These are phyloP conservation scores for Podocnemis expansa DNA, from an alignment of 2,113 vertebrate genomes.

Conservation along the genomic window DNA sequence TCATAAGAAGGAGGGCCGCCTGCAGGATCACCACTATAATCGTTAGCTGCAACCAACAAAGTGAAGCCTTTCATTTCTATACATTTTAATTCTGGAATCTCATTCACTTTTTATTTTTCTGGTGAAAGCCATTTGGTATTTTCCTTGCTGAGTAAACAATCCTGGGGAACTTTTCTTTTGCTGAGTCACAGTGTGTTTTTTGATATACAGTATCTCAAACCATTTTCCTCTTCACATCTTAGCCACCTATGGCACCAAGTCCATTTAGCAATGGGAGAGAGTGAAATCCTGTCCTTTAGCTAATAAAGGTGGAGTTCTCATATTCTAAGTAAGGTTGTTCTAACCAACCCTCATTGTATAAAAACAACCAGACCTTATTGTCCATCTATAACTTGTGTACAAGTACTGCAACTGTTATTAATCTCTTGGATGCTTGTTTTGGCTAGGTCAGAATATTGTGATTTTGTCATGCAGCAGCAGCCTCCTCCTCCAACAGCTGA, in stretches of 20 bases:
- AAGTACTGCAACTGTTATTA: not conserved
- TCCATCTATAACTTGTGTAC: not conserved
- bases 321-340: not conserved
- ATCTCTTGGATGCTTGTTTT: not conserved
- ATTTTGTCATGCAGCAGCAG: not conserved
- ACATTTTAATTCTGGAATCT: not conserved
- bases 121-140: not conserved
- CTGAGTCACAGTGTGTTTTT: not conserved
- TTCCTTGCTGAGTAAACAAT: not conserved
- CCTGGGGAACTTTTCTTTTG: not conserved
- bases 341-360: not conserved
- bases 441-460: not conserved
- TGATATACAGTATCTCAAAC: not conserved
- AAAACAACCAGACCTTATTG: constrained; percentile 11
- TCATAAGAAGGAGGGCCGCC: too few relatives aligned
- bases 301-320: not conserved
- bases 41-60: too few relatives aligned
- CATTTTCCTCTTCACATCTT: not conserved
- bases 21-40: too few relatives aligned
- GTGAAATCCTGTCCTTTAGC: not conserved
- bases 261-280: not conserved
- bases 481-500: not conserved
- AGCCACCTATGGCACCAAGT: not conserved
- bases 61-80: not conserved
- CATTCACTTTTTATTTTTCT: not conserved